Evolutionary conservation across 1,140 invertebrate species (phyloP).

Genomic region (Brachionus sp.): DNA sequence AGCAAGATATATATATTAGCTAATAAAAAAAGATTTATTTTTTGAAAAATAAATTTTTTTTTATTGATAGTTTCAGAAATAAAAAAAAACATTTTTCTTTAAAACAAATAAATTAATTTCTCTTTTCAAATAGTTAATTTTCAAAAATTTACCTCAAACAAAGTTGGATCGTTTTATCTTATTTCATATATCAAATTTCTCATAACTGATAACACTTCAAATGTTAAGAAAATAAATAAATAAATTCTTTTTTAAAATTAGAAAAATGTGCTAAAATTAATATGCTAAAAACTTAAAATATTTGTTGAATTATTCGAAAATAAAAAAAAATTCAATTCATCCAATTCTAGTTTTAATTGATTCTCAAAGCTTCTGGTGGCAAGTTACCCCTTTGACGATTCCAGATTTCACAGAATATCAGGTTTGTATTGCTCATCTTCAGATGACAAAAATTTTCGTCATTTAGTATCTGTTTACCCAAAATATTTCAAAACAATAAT

Average conservation of each 20-base stretch:
- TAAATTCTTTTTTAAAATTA: neutral
- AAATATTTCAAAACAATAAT: conserved; percentile 6
- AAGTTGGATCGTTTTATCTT: no score
- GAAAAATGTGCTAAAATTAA: neutral
- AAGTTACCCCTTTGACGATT: conserved; percentile 78
- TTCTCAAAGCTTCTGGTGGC: conserved; percentile 67
- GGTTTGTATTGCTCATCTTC: neutral
- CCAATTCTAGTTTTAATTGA: neutral
- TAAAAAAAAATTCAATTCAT: neutral
- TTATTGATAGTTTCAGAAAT: no score
- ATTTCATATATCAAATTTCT: no score
- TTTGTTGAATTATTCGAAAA: neutral
- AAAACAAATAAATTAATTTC: no score
- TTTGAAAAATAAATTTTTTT: no score
- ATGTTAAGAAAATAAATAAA: no score
- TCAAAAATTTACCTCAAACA: no score
- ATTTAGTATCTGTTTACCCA: conserved; percentile 15
- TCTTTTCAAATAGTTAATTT: no score
- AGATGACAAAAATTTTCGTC: conserved; percentile 18
- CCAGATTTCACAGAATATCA: neutral
- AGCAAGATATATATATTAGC: no score
- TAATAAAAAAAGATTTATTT: no score
- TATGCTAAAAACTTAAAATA: neutral
- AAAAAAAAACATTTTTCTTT: no score
- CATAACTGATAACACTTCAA: no score